Evolutionary conservation across 1,140 invertebrate genomes (phyloP), one percentile per base, ranked within the genome.

Genomic region (Drosophila sechellia): DNA sequence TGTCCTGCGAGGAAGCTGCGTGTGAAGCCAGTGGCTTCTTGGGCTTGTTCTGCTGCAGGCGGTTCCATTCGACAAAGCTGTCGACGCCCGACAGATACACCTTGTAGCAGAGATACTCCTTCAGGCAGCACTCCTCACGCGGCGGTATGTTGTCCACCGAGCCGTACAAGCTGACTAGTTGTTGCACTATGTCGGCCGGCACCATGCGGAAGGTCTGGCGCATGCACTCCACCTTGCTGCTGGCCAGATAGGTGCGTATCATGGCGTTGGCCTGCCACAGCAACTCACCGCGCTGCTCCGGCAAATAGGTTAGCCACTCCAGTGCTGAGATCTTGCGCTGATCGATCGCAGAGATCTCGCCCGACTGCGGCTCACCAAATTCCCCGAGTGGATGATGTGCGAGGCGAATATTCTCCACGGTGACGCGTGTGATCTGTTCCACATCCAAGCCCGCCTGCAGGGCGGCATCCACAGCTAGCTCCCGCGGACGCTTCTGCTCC

Each of bases 241-340:
- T 91, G 3, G 93, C 94, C 50, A 98, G 91, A 91, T 98, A 98
- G 45, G 94, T 94, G 63, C 97, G 95, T 79, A 98, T 96, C 70
- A 98, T 94, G n/a, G 96, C 95, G 94, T 98, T 98, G 2, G 96
- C 95, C 90, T 98, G 95, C 93, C 95, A 95, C 4, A 99, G 84
- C 11, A 96, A 95, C 92, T 98, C 97, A 42, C 95, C 93, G 43
- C 96, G 92, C 92, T 98, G 97, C 45, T 94, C 93, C 5, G 94
- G 93, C 91, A 97, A 95, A 86, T 97, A 96, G 10, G 95, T 94
- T 2, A 99, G 90, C 97, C 97, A 98, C 87, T 98, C 97, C 3
- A 99, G 93, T 2, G 97, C 95, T 52, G 96, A 95, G 52, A 98
- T 97, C 93, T 97, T 92, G n/a, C 73, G 80, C 43, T 80, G 78